Conservation (phyloP, 2,888 invertebrate genomes). For the Caenorhabditis becei region DNA sequence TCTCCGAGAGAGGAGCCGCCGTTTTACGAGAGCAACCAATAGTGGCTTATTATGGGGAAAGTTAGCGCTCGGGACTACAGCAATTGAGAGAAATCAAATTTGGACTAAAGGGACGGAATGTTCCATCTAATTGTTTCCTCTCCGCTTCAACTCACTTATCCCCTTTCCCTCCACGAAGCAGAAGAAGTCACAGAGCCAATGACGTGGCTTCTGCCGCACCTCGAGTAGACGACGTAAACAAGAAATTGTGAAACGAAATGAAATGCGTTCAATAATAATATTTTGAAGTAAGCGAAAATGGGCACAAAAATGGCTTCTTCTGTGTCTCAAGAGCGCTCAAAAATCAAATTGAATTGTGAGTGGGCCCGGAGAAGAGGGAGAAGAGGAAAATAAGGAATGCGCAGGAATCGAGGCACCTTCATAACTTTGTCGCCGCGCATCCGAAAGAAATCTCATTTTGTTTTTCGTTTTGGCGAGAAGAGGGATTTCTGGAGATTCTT, state of each 20-base stretch:
- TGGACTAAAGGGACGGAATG: constrained; percentile 6
- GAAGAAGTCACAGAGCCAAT: background rate
- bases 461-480: constrained; percentile 18
- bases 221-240: too few relatives aligned
- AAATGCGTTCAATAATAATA: constrained; percentile 45
- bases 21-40: constrained; percentile 11
- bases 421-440: constrained; percentile 24
- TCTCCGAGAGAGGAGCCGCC: constrained; percentile 17
- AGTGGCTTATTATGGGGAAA: constrained; percentile 28
- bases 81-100: constrained; percentile 3
- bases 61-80: background rate
- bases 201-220: too few relatives aligned
- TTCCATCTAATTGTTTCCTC: constrained; percentile 30
- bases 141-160: background rate
- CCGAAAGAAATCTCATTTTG: constrained; percentile 48
- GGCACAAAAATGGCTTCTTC: constrained; percentile 24
- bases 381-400: background rate
- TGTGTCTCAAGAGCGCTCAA: constrained; percentile 37
- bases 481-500: background rate
- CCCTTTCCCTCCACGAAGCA: too few relatives aligned
- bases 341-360: constrained; percentile 42
- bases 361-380: background rate
- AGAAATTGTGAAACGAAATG: too few relatives aligned
- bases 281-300: constrained; percentile 10
- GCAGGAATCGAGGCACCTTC: constrained; percentile 16